Conservation (phyloP, 1,140 invertebrate genomes). For the Drosophila nebulosa region DNA sequence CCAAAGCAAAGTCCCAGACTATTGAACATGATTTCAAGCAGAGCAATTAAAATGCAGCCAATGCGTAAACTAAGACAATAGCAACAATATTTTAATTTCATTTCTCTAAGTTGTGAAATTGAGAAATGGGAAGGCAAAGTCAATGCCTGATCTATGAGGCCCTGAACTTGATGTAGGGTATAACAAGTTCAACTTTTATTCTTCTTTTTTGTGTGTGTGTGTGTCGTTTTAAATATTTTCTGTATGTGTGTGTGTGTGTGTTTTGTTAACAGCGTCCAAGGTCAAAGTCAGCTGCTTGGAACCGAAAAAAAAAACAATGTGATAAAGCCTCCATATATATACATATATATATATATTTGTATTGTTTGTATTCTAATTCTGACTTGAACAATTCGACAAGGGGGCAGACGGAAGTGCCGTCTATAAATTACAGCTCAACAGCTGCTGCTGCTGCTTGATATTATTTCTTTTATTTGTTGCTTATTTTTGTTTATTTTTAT, state of each 20-base stretch:
- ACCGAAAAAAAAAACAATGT: constrained; percentile 42
- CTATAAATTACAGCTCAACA: constrained; percentile 47
- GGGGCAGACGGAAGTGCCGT: constrained; percentile 26
- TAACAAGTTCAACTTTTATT: background rate
- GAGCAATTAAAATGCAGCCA: constrained; percentile 15
- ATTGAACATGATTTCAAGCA: background rate
- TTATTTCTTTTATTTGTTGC: constrained; percentile 3
- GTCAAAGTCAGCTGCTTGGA: constrained; percentile 58
- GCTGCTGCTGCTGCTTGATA: constrained; percentile 21
- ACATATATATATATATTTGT: background rate
- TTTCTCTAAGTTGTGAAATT: background rate
- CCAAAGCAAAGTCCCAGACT: background rate
- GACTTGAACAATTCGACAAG: constrained; percentile 48
- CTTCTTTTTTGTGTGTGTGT: background rate
- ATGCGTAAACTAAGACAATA: constrained; percentile 15
- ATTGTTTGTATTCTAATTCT: constrained; percentile 46
- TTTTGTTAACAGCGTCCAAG: constrained; percentile 31
- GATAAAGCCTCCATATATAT: constrained; percentile 28
- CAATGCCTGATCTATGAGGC: constrained; percentile 30
- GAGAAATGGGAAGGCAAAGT: constrained; percentile 4
- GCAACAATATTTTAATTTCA: constrained; percentile 3
- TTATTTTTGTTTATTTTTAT: background rate
- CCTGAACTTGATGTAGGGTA: background rate
- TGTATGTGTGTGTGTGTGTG: constrained; percentile 20
- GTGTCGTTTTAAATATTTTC: background rate